Evolutionary conservation across 2,113 vertebrate species (phyloP).

Genomic region (Anarrhichthys ocellatus): DNA sequence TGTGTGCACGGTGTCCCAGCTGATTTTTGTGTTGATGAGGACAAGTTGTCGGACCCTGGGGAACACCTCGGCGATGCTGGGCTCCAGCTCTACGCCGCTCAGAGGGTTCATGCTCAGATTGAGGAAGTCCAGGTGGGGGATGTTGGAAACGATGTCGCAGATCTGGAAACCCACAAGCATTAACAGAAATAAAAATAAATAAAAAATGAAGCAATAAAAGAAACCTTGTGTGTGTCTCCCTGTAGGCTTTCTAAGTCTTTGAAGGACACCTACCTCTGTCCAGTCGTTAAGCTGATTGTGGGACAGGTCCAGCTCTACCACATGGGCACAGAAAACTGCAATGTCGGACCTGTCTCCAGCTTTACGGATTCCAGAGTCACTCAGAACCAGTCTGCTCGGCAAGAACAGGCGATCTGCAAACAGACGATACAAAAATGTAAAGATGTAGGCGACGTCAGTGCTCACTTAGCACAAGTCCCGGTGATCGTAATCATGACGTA

Average conservation of each 20-base stretch:
- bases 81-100: constrained; percentile 88
- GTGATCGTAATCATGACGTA: neutral
- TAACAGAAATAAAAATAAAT: neutral
- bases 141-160: constrained; percentile 95
- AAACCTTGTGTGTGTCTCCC: neutral
- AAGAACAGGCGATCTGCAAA: constrained; percentile 92
- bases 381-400: constrained; percentile 91
- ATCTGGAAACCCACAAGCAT: constrained; percentile 82
- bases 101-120: constrained; percentile 99
- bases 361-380: constrained; percentile 91
- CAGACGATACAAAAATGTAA: neutral
- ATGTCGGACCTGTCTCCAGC: constrained; percentile 93
- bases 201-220: neutral
- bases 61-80: constrained; percentile 89
- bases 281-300: constrained; percentile 95
- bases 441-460: neutral
- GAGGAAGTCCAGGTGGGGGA: constrained; percentile 96
- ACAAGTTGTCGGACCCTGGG: constrained; percentile 91
- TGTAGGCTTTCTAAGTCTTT: neutral
- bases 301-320: constrained; percentile 95
- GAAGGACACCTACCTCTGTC: constrained; percentile 87
- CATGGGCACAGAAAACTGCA: constrained; percentile 92
- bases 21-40: constrained; percentile 96
- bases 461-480: neutral
- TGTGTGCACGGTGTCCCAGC: constrained; percentile 95